Evolutionary conservation across 2,113 vertebrate species (phyloP), one percentile per base, ranked within the genome.

Genomic region (Dissostichus mawsoni): DNA sequence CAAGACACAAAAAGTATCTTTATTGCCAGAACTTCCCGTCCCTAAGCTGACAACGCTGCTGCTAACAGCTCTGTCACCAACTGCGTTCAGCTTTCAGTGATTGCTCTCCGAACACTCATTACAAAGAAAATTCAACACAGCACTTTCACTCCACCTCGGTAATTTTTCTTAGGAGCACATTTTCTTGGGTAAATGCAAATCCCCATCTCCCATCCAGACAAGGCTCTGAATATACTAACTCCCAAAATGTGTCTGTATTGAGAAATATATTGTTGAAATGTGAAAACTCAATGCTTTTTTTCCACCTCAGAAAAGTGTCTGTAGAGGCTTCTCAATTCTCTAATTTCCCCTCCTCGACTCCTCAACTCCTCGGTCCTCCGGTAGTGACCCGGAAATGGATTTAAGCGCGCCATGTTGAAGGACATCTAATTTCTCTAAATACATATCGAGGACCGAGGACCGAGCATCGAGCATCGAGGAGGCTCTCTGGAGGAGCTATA

Each of bases 51-150:
- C 25, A 25, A 25, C 52, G 17, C 58, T 73, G 73, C 25, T 64
- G 33, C 51, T 29, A 51, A 76, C 45, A 53, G 10, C 11, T 11
- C 33, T 55, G 57, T 53, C 68, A 57, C 48, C 68, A 70, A 55
- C 47, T 66, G 68, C 70, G 2, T 25, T 25, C 25, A 25, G 25
- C 25, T 25, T 25, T 25, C 25, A 25, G 25, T 25, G 25, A 25
- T 25, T 25, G 25, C 25, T 25, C 25, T 25, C 25, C 2, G 25
- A 25, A 65, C 52, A 50, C 11, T 29, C 66, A 59, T 36, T 25
- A 41, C 44, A 29, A 50, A 48, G 11, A 64, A n/a, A 16, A 36
- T n/a, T 74, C 53, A 56, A 61, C 59, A 62, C 53, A 58, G 36
- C n/a, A 4, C 29, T 75, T 75, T 80, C 57, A 53, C 33, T 23